Evolutionary conservation across 2,113 vertebrate species (phyloP).

Genomic region (Leucopsar rothschildi): DNA sequence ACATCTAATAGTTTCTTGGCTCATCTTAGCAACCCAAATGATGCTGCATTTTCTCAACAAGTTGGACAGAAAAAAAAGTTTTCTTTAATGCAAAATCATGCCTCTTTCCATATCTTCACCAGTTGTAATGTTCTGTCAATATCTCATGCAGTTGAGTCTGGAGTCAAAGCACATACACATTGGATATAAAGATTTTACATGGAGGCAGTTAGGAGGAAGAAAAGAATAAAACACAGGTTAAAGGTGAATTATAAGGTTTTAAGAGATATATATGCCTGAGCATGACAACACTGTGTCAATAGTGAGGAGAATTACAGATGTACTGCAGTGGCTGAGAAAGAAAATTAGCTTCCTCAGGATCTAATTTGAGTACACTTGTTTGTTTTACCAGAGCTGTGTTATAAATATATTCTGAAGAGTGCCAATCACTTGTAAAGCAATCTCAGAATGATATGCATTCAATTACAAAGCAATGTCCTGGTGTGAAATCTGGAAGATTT

Average conservation of each 20-base stretch:
- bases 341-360: conserved; percentile 42
- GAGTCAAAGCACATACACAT: not conserved
- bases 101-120: not conserved
- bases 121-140: not conserved
- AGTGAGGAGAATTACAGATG: conserved; percentile 28
- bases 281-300: not conserved
- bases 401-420: conserved; percentile 47
- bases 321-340: not conserved
- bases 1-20: not conserved
- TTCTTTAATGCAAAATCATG: not conserved
- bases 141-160: not conserved
- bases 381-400: conserved; percentile 24
- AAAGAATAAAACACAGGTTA: not conserved
- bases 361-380: conserved; percentile 28
- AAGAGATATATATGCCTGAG: not conserved
- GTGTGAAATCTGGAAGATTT: not conserved
- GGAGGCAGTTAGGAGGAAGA: not conserved
- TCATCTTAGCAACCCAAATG: not conserved
- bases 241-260: not conserved
- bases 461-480: not conserved
- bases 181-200: not conserved
- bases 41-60: not conserved
- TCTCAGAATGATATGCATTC: conserved; percentile 3
- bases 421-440: conserved; percentile 46
- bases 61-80: not conserved